Conservation (phyloP, 2,113 vertebrate genomes). For the Pseudolaguvia tuberculata region DNA sequence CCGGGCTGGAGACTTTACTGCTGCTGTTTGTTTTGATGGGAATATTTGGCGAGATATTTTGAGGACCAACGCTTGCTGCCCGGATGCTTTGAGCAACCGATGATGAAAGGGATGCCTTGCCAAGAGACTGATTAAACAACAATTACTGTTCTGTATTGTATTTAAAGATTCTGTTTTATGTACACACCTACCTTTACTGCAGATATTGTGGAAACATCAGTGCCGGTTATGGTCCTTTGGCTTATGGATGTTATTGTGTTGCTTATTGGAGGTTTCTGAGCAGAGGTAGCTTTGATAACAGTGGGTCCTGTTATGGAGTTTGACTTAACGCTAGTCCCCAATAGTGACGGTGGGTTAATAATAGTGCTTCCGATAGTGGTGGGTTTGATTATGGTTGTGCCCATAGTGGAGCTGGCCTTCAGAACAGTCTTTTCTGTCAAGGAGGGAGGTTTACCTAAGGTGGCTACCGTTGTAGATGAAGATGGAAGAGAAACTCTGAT, state of each 20-base stretch:
- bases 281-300: constrained; percentile 30
- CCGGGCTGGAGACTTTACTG: constrained; percentile 25
- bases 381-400: constrained; percentile 24
- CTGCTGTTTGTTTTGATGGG: constrained; percentile 20
- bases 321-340: constrained; percentile 24
- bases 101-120: constrained; percentile 28
- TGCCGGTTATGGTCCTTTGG: constrained; percentile 33
- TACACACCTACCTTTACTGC: constrained; percentile 40
- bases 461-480: constrained; percentile 27
- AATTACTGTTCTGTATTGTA: neutral
- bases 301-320: constrained; percentile 29
- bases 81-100: neutral
- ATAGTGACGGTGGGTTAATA: constrained; percentile 25
- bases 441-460: constrained; percentile 36
- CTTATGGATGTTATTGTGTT: constrained; percentile 14
- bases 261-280: constrained; percentile 35
- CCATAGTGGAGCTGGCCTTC: constrained; percentile 27
- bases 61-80: constrained; percentile 24
- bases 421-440: constrained; percentile 18
- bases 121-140: constrained; percentile 24
- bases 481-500: constrained; percentile 48
- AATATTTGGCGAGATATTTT: constrained; percentile 34
- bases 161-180: neutral
- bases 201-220: constrained; percentile 27
- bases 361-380: constrained; percentile 25